Evolutionary conservation across 2,113 vertebrate species (phyloP), one percentile per base, ranked within the genome.

Genomic region (Picathartes gymnocephalus): DNA sequence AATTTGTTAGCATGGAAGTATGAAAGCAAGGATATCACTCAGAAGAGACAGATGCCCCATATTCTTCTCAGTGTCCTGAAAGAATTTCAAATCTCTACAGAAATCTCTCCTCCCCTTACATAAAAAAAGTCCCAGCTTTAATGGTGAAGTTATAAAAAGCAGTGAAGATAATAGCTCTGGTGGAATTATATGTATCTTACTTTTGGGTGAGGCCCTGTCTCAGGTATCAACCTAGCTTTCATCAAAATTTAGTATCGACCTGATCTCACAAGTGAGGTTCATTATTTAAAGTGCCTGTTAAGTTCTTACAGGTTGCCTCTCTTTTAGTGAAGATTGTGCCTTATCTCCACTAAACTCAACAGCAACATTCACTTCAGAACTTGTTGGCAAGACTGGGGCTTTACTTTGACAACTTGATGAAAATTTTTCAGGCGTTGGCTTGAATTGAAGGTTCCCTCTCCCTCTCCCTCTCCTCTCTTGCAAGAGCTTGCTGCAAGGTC

Each of bases 1-100:
- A 97, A 96, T 95, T 96, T 93, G 87, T 89, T 91, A 92, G 87
- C 60, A 71, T 87, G 39, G 81, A 92, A 93, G 64, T 66, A 96
- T 76, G 85, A 96, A 96, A 96, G 88, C 95, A 92, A 88, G 69
- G 62, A 54, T 94, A 93, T 88, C 72, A 81, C 54, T 92, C 86
- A 92, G 53, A 81, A 74, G 47, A 91, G 88, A 90, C 71, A 94
- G 86, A 92, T 88, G 86, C 50, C 62, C 39, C 84, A 69, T 28
- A 7, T 92, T 94, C 65, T 88, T 54, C 77, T 94, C 48, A n/a
- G 68, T 69, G 72, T 88, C 85, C 90, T 94, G 56, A 96, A 96
- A 93, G 82, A 78, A 81, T 57, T 82, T 92, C 78, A 72, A 35
- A 27, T 83, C 39, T 74, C 44, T 90, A 61, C 30, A 91, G 74